Evolutionary conservation across 1,140 invertebrate species (phyloP), one percentile per base, ranked within the genome.

Genomic region (Cydia fagiglandana): DNA sequence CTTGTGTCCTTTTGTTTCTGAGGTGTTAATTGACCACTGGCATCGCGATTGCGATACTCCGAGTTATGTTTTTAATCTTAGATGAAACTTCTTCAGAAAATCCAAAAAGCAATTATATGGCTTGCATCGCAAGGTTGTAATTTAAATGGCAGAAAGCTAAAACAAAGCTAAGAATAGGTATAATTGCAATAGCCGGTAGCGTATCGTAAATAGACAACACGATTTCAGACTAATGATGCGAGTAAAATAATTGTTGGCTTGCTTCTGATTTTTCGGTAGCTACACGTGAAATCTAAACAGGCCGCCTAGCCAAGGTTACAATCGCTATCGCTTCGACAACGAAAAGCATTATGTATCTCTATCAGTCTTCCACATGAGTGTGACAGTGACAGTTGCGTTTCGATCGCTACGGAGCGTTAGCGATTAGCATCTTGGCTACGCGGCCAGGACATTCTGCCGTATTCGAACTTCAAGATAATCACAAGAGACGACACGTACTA

Each of bases 21-120:
- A 24, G 20, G 15, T 10, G 7, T 61, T 12, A 61, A 61, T 61
- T 61, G 17, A 61, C 56, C 17, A 61, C 6, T 56, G 20, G 20
- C 56, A 61, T 61, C 56, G 20, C 56, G 56, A 61, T 61, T n/a
- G 56, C 56, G 56, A 61, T 61, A 24, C 56, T 5, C 56, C 17
- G 53, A 61, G 56, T 24, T 24, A 61, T 61, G 24, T 24, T 61
- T 61, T 61, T 61, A 17, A 61, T 61, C 56, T 61, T 24, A 61
- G 56, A 61, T 61, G 17, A 61, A 12, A 17, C 53, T 56, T 56
- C 1, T 56, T 56, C 0, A 61, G 17, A 9, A 61, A 24, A 20
- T 24, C 9, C 56, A 9, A 24, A 61, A 61, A 61, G 6, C 56
- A 61, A 61, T 24, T n/a, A 0, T 61, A 61, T 61, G 20, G 0